Conservation (phyloP, 1,140 invertebrate genomes). For the Danaus plexippus region DNA sequence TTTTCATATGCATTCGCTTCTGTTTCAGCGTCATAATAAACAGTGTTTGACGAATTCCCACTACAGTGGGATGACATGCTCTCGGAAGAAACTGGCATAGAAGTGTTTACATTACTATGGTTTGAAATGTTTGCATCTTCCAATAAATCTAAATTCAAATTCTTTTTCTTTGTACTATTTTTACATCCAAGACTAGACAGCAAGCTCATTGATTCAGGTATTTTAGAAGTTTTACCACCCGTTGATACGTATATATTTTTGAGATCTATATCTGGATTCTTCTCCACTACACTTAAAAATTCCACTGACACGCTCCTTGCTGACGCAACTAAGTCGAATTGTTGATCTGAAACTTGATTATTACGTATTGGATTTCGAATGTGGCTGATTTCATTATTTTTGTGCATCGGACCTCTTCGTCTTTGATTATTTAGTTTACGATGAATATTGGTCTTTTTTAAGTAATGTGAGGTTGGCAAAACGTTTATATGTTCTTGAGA, state of each 20-base stretch:
- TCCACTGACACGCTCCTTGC: conserved; percentile 78
- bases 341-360: conserved; percentile 52
- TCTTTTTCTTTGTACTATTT: conserved; percentile 50
- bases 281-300: conserved; percentile 77
- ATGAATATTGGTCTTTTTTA: conserved; percentile 68
- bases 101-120: conserved; percentile 26
- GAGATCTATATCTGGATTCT: conserved; percentile 79
- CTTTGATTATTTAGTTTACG: conserved; percentile 81
- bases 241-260: conserved; percentile 84
- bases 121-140: conserved; percentile 30
- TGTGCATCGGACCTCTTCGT: conserved; percentile 67
- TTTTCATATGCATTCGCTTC: conserved; percentile 59
- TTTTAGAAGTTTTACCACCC: conserved; percentile 74
- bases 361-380: conserved; percentile 84
- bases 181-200: conserved; percentile 67
- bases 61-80: conserved; percentile 67
- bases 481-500: conserved; percentile 69
- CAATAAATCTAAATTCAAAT: conserved; percentile 31
- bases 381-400: conserved; percentile 82
- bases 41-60: conserved; percentile 61
- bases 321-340: conserved; percentile 75
- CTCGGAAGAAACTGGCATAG: conserved; percentile 45
- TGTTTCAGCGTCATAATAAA: conserved; percentile 65
- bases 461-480: conserved; percentile 54
- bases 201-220: conserved; percentile 66